A percentile compares a stretch with the other conserved stretches of the same genome.
These are phyloP conservation scores for Australoheros facetus DNA, from an alignment of 2,797 vertebrate genomes.

Conservation along the genomic window DNA sequence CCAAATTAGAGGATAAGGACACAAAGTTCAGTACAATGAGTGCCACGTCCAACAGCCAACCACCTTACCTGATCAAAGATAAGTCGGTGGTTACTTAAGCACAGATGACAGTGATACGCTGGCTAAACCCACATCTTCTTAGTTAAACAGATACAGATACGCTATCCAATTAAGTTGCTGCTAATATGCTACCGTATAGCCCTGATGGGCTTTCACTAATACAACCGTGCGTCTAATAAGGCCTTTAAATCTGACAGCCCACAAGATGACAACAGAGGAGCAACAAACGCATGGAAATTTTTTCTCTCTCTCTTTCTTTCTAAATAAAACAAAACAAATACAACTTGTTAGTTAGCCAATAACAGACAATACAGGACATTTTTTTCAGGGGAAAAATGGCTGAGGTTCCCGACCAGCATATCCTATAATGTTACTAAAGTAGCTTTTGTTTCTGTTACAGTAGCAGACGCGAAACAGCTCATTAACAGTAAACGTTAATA, in stretches of 20 bases:
- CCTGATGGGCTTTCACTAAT: constrained; percentile 53
- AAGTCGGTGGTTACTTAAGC: constrained; percentile 19
- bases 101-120: constrained; percentile 43
- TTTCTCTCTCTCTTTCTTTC: not conserved
- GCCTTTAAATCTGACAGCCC: constrained; percentile 30
- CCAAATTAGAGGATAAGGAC: not conserved
- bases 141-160: constrained; percentile 63
- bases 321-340: not conserved
- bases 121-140: constrained; percentile 36
- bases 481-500: not conserved
- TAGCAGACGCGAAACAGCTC: not conserved
- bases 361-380: not conserved
- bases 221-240: not conserved
- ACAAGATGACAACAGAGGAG: not conserved
- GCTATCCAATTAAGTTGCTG: constrained; percentile 62
- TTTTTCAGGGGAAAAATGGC: not conserved
- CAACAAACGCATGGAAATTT: not conserved
- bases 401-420: not conserved
- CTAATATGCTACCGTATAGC: constrained; percentile 32
- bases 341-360: not conserved
- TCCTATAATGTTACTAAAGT: not conserved
- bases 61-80: constrained; percentile 17
- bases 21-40: not conserved
- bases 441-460: not conserved
- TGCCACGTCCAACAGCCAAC: not conserved